phyloP scores from a whole-genome alignment of 23 tunicate genomes.

The Pegea sp. region DNA sequence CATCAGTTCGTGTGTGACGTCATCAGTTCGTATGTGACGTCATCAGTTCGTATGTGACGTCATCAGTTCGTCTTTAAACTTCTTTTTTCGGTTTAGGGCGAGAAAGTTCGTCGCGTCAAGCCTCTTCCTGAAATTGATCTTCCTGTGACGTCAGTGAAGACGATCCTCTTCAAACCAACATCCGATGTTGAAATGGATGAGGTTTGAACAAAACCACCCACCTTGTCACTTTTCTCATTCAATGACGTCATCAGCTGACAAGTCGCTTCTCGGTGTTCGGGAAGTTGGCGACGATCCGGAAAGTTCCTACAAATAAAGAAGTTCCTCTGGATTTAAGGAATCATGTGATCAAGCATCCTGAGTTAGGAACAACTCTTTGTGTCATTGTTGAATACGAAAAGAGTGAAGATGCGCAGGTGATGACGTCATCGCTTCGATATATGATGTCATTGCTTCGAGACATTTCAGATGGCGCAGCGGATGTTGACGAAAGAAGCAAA shows the following conservation, averaged over 20 bases:
- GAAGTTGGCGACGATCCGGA: slow-evolving; percentile 69
- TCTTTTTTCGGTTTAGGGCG: slow-evolving; percentile 34
- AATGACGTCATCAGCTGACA: slow-evolving; percentile 48
- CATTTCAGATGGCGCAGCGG: slow-evolving; percentile 75
- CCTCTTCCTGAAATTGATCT: slow-evolving; percentile 89
- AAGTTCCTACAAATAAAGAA: slow-evolving; percentile 53
- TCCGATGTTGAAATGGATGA: slow-evolving; percentile 28
- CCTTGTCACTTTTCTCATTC: not conserved
- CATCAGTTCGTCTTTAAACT: no score
- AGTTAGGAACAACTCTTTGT: slow-evolving; percentile 59
- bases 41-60: no score
- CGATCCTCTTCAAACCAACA: slow-evolving; percentile 59
- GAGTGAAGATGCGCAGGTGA: slow-evolving; percentile 79
- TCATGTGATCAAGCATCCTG: slow-evolving; percentile 94
- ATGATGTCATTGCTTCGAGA: not conserved
- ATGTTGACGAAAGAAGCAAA: slow-evolving; percentile 68
- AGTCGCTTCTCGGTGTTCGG: slow-evolving; percentile 66
- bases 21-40: no score
- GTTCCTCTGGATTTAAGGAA: slow-evolving; percentile 81
- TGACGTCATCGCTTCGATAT: not conserved
- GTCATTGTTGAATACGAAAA: slow-evolving; percentile 89
- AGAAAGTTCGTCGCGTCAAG: slow-evolving; percentile 69
- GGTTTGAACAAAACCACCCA: slow-evolving; percentile 5
- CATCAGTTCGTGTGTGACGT: no score
- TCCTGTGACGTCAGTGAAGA: slow-evolving; percentile 74